Base-by-base conservation (phyloP, 2,797 vertebrate genomes). In the Phalanger gymnotis region DNA sequence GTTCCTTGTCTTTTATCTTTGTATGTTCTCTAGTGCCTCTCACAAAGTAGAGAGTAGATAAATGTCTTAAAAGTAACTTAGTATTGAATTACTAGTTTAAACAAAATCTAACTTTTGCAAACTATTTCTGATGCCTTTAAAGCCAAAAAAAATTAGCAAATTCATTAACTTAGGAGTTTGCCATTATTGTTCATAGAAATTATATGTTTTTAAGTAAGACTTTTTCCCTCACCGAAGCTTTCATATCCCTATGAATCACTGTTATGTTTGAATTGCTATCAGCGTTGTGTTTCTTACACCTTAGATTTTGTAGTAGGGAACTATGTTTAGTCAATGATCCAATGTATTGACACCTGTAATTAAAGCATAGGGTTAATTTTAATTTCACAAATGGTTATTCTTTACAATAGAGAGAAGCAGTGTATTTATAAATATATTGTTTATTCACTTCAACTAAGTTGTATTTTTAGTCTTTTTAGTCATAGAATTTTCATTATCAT, bases 381-480 rank as follows among this genome's bases (percentile, higher is more conserved):
- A 51, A 52, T 10, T 47, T 47, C 25, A 31, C 40, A 57, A 47
- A 30, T 57, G 27, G 4, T 12, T 16, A 53, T 19, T 0, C 9
- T 9, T 31, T 13, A 19, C 31, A 34, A 34, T 51, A 87, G 73
- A 87, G 73, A 87, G 3, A 87, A 51, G 73, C 40, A 51, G 40
- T 47, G 10, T 87, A 51, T 81, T 73, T 40, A n/a, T 73, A 40
- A 73, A 40, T 73, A 27, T 87, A 51, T 87, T 47, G 9, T 6
- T 87, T 28, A 3, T 47, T 81, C 10, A 11, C 40, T 47, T 87
- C 25, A 47, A 4, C 5, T 47, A 81, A 81, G 3, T 81, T 53
- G 0, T 3, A 0, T 25, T 0, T 55, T 12, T 90, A 0, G 0
- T 0, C 9, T 11, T 34, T 0, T 0, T 0, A 54, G 34, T 13